Evolutionary conservation across 1,140 invertebrate genomes (phyloP).

Genomic region (Polyergus mexicanus): DNA sequence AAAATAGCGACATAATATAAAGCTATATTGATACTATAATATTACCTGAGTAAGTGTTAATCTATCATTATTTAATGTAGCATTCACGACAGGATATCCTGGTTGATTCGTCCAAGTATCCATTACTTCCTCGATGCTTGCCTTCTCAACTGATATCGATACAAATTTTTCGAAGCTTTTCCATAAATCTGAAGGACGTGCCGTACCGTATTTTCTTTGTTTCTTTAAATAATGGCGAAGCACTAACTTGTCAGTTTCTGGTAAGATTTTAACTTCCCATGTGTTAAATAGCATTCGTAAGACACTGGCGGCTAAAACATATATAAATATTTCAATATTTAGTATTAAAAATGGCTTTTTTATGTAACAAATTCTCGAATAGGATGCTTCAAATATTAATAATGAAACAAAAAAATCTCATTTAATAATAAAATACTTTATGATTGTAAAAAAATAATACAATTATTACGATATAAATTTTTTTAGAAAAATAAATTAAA

Average conservation of each 20-base stretch:
- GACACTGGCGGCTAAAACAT: conserved; percentile 87
- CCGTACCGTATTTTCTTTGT: conserved; percentile 85
- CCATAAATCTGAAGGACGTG: conserved; percentile 89
- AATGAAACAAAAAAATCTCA: background rate
- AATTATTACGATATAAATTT: conserved; percentile 11
- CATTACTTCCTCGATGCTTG: conserved; percentile 84
- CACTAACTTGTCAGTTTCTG: conserved; percentile 80
- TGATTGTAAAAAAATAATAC: background rate
- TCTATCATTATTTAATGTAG: conserved; percentile 83
- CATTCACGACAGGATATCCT: conserved; percentile 91
- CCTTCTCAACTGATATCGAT: conserved; percentile 76
- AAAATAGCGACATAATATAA: background rate
- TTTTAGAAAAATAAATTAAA: background rate
- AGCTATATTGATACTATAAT: background rate
- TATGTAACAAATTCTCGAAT: background rate
- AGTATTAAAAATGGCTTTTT: background rate
- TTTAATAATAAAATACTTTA: background rate
- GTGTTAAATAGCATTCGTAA: conserved; percentile 92
- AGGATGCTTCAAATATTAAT: background rate
- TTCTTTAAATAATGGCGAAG: conserved; percentile 86
- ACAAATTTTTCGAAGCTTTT: conserved; percentile 81
- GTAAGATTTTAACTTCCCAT: conserved; percentile 81
- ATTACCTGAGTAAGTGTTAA: conserved; percentile 85
- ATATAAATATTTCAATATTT: conserved; percentile 8
- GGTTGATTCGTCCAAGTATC: conserved; percentile 90